Conservation (phyloP, 1,140 invertebrate species). For the Watersipora subatra region DNA sequence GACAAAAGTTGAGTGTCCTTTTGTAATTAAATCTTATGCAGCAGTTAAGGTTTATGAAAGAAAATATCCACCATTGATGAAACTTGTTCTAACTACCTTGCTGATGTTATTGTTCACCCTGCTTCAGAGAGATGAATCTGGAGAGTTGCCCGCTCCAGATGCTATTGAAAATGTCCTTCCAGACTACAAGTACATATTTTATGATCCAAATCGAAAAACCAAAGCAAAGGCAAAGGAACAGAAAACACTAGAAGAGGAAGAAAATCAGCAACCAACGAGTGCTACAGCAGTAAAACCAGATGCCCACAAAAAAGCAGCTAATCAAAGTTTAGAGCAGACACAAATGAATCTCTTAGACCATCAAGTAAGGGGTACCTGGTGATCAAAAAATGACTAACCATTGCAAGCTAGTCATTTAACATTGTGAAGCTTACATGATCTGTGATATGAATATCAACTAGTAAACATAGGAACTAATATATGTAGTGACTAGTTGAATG, state of each 20-base stretch:
- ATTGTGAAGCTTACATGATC: no score
- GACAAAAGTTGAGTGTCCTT: no score
- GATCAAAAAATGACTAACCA: neutral
- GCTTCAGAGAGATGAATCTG: slow-evolving; percentile 36
- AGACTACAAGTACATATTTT: slow-evolving; percentile 37
- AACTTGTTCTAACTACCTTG: no score
- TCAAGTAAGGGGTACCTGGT: neutral
- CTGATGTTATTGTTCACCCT: no score
- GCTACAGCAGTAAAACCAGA: neutral
- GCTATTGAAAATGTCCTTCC: slow-evolving; percentile 32
- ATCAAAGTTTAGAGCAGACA: neutral
- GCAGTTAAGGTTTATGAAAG: no score
- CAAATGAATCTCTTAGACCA: neutral
- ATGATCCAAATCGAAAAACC: slow-evolving; percentile 16
- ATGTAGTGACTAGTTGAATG: no score
- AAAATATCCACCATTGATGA: no score
- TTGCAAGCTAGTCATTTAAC: slow-evolving; percentile 7
- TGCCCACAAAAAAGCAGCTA: neutral
- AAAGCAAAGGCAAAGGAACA: slow-evolving; percentile 6
- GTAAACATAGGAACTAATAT: no score
- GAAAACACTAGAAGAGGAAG: neutral
- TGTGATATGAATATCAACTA: no score
- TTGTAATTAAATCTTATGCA: no score
- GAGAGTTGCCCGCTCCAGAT: slow-evolving; percentile 28
- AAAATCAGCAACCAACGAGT: neutral